Evolutionary conservation across 2,888 invertebrate species (phyloP).

Genomic region (Idaea straminata): DNA sequence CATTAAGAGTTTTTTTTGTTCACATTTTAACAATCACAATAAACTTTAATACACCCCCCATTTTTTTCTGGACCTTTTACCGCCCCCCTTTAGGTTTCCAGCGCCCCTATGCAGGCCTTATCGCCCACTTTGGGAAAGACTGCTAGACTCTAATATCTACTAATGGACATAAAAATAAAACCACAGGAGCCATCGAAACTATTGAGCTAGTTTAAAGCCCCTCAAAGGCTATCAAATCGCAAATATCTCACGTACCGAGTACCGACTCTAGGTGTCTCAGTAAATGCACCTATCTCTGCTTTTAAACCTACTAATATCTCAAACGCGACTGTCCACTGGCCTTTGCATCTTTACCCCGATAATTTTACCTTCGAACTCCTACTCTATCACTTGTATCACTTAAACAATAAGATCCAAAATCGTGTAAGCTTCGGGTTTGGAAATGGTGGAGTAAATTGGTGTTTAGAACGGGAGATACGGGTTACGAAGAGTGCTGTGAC

Average conservation of each 20-base stretch:
- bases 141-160: neutral
- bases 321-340: conserved; percentile 64
- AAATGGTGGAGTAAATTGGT: conserved; percentile 36
- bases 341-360: conserved; percentile 57
- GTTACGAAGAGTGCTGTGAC: conserved; percentile 68
- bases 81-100: too few relatives aligned
- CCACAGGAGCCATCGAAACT: conserved; percentile 19
- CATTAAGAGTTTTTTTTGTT: too few relatives aligned
- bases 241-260: conserved; percentile 61
- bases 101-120: too few relatives aligned
- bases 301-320: conserved; percentile 73
- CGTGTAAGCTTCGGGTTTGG: conserved; percentile 12
- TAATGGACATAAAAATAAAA: conserved; percentile 15
- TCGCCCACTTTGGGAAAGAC: too few relatives aligned
- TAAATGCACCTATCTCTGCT: conserved; percentile 69
- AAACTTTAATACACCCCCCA: too few relatives aligned
- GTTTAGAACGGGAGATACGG: conserved; percentile 65
- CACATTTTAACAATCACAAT: too few relatives aligned
- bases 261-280: conserved; percentile 43
- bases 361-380: conserved; percentile 10
- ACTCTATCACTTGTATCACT: conserved; percentile 18
- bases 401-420: conserved; percentile 31
- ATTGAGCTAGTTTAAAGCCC: conserved; percentile 23
- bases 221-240: conserved; percentile 71
- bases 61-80: too few relatives aligned